Percentiles rank a stretch among this genome's conserved stretches.
Conservation (phyloP, 1,140 invertebrate species). For the Neomicropteryx cornuta region DNA sequence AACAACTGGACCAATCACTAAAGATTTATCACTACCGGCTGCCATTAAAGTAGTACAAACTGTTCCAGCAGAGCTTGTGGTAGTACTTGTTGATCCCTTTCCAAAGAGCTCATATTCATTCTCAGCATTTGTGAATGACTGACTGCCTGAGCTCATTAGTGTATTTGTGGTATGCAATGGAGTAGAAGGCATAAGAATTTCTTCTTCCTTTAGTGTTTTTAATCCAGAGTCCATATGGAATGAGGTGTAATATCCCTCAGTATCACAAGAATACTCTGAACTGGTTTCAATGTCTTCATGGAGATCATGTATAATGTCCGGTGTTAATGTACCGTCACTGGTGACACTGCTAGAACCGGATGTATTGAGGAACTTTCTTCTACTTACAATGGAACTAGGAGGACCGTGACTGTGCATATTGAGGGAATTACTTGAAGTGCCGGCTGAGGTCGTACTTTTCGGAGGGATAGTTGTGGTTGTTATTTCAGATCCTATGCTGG, state of each 20-base stretch:
- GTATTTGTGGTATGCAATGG: conserved; percentile 50
- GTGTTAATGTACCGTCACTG: conserved; percentile 75
- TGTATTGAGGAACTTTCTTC: conserved; percentile 53
- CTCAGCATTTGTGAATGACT: conserved; percentile 53
- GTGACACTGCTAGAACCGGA: conserved; percentile 73
- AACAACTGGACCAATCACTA: conserved; percentile 52
- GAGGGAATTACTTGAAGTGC: conserved; percentile 54
- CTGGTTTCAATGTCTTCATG: conserved; percentile 81
- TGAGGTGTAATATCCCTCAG: conserved; percentile 94
- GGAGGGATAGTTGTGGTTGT: conserved; percentile 59
- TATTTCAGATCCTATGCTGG: conserved; percentile 72
- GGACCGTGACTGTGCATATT: conserved; percentile 48
- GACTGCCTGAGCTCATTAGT: conserved; percentile 46
- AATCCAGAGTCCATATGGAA: conserved; percentile 93
- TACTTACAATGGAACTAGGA: conserved; percentile 56
- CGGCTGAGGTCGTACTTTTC: conserved; percentile 52
- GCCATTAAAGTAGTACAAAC: conserved; percentile 71
- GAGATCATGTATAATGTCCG: conserved; percentile 63
- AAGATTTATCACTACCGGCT: conserved; percentile 41
- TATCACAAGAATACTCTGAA: conserved; percentile 91
- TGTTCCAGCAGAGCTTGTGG: conserved; percentile 79
- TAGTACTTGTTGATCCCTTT: conserved; percentile 78
- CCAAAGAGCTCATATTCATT: conserved; percentile 85
- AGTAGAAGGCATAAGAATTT: conserved; percentile 43
- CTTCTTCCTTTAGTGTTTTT: conserved; percentile 74